Conservation (phyloP, 1,140 invertebrate species). For the Drosophila quadrilineata region DNA sequence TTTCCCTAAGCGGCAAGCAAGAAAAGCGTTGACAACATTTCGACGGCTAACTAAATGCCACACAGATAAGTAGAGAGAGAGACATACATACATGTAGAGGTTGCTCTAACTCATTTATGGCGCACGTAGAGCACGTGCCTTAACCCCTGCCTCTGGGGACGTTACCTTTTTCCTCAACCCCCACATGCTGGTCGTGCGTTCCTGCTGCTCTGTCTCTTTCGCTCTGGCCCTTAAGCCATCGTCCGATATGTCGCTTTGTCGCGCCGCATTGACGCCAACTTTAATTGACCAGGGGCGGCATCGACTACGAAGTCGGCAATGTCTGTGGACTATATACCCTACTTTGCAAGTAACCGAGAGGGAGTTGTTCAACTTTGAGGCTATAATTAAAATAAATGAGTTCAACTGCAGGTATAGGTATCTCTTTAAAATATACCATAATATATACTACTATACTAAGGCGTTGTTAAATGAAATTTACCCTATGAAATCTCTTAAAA, state of each 20-base stretch:
- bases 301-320: slow-evolving; percentile 8
- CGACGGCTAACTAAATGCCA: slow-evolving; percentile 10
- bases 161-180: no score
- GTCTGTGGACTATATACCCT: slow-evolving; percentile 24
- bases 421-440: no score
- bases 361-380: no score
- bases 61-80: no score
- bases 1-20: neutral
- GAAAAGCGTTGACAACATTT: slow-evolving; percentile 1
- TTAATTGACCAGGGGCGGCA: slow-evolving; percentile 10
- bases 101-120: neutral
- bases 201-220: no score
- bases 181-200: no score
- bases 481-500: no score
- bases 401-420: no score
- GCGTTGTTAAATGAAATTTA: no score
- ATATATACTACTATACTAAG: no score
- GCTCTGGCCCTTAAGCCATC: slow-evolving; percentile 2
- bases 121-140: slow-evolving; percentile 10
- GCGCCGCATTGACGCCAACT: slow-evolving; percentile 28
- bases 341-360: no score
- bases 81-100: neutral
- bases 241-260: slow-evolving; percentile 24
- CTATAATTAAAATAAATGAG: no score
- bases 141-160: slow-evolving; percentile 7